These are phyloP conservation scores for Psittacula cyanocephala DNA, from an alignment of 2,113 vertebrate genomes.

Conservation along the genomic window DNA sequence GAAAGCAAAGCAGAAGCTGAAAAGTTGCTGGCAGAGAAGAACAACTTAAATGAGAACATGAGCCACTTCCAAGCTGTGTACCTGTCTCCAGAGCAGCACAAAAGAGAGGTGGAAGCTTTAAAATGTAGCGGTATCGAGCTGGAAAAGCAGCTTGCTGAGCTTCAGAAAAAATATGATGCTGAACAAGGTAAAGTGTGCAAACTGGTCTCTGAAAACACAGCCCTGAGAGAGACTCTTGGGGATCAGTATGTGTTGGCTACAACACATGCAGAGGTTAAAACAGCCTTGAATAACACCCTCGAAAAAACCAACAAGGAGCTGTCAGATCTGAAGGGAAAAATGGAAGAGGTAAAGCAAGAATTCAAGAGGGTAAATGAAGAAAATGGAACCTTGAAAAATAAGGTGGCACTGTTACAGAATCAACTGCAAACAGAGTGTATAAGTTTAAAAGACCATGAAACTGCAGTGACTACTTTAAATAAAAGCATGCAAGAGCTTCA, in stretches of 20 bases:
- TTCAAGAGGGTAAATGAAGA: constrained; percentile 78
- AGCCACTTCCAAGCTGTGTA: constrained; percentile 69
- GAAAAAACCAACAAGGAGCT: constrained; percentile 79
- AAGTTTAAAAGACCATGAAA: constrained; percentile 75
- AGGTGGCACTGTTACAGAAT: constrained; percentile 73
- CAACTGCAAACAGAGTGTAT: constrained; percentile 77
- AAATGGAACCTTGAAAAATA: constrained; percentile 76
- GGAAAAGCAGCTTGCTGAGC: constrained; percentile 74
- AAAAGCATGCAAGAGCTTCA: constrained; percentile 36
- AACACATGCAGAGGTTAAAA: constrained; percentile 78
- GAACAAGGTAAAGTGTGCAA: constrained; percentile 69
- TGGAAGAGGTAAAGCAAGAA: constrained; percentile 73
- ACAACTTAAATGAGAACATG: constrained; percentile 72
- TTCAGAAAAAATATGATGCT: constrained; percentile 73
- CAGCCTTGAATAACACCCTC: constrained; percentile 71
- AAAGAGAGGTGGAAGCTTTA: constrained; percentile 74
- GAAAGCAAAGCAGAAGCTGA: constrained; percentile 82
- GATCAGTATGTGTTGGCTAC: constrained; percentile 78
- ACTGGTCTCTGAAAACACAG: constrained; percentile 74
- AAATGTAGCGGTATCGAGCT: constrained; percentile 71
- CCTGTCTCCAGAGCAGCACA: constrained; percentile 76
- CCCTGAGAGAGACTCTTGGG: constrained; percentile 75
- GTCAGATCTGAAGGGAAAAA: constrained; percentile 72
- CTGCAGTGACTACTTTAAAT: constrained; percentile 30
- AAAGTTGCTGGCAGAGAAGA: constrained; percentile 78